These are phyloP conservation scores for Nothura maculosa DNA, from an alignment of 2,797 vertebrate genomes.

Conservation along the genomic window DNA sequence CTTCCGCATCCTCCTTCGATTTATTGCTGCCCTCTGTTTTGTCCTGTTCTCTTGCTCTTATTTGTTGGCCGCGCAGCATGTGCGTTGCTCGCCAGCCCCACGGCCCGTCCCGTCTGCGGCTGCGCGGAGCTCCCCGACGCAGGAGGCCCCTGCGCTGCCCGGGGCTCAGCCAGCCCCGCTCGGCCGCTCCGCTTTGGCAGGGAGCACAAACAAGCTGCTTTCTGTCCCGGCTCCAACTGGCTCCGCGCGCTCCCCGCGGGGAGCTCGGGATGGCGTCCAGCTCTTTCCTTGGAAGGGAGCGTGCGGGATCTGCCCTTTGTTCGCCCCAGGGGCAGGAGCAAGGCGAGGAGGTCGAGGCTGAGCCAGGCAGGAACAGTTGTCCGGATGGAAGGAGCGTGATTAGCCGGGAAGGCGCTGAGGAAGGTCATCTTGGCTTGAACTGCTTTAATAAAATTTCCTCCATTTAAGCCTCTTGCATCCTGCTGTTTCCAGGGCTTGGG, in stretches of 20 bases:
- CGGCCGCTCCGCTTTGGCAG: conserved; percentile 12
- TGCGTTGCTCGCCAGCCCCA: background rate
- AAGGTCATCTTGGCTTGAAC: background rate
- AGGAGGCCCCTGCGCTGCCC: background rate
- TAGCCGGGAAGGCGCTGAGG: background rate
- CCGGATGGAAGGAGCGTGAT: no score
- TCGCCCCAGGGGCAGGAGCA: background rate
- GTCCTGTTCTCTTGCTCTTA: background rate
- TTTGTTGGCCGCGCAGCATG: background rate
- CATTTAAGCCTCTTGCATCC: background rate
- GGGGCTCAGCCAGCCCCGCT: conserved; percentile 27
- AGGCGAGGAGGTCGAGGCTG: background rate
- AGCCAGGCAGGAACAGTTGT: no score
- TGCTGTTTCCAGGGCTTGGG: background rate
- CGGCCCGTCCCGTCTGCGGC: background rate
- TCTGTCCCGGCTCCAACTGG: conserved; percentile 17
- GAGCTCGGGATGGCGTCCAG: conserved; percentile 29
- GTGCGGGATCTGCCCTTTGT: conserved; percentile 39
- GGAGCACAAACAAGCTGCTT: conserved; percentile 23
- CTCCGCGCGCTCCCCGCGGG: background rate
- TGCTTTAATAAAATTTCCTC: background rate
- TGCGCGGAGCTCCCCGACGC: background rate
- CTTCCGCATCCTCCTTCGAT: background rate
- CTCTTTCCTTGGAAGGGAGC: background rate
- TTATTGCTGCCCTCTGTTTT: background rate